Conservation (phyloP, 2,797 vertebrate species). For the Adrianichthys oophorus region DNA sequence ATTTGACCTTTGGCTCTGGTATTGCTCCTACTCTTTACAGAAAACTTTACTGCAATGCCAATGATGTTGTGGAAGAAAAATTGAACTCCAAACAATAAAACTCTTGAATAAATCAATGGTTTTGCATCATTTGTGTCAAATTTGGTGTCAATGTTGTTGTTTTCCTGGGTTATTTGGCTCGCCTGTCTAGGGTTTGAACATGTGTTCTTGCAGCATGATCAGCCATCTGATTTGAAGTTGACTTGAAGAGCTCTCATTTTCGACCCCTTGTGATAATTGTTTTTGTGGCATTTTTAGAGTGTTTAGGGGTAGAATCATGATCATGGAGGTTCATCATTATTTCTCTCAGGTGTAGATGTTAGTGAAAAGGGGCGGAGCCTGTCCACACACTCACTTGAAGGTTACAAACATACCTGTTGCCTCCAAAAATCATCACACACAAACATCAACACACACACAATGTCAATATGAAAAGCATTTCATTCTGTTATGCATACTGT, state of each 20-base stretch:
- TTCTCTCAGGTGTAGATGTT: too few species aligned
- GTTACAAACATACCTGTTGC: too few species aligned
- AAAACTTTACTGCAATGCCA: conserved; percentile 73
- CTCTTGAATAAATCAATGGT: conserved; percentile 70
- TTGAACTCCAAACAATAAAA: conserved; percentile 74
- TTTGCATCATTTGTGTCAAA: conserved; percentile 9
- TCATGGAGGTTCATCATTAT: too few species aligned
- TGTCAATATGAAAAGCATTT: too few species aligned
- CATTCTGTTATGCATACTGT: too few species aligned
- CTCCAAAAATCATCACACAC: too few species aligned
- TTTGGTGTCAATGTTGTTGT: neutral
- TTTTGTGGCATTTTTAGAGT: neutral
- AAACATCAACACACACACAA: too few species aligned
- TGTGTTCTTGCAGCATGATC: neutral
- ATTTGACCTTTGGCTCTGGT: conserved; percentile 63
- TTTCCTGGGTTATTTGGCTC: neutral
- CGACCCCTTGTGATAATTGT: neutral
- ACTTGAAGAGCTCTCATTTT: neutral
- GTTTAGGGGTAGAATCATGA: too few species aligned
- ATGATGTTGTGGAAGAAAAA: conserved; percentile 71
- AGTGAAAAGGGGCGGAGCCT: too few species aligned
- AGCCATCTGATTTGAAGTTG: neutral
- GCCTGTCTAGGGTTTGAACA: neutral
- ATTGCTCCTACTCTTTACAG: conserved; percentile 64
- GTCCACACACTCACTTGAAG: too few species aligned